These are phyloP conservation scores for Oscheius onirici DNA, from an alignment of 2,888 invertebrate species.

Conservation along the genomic window DNA sequence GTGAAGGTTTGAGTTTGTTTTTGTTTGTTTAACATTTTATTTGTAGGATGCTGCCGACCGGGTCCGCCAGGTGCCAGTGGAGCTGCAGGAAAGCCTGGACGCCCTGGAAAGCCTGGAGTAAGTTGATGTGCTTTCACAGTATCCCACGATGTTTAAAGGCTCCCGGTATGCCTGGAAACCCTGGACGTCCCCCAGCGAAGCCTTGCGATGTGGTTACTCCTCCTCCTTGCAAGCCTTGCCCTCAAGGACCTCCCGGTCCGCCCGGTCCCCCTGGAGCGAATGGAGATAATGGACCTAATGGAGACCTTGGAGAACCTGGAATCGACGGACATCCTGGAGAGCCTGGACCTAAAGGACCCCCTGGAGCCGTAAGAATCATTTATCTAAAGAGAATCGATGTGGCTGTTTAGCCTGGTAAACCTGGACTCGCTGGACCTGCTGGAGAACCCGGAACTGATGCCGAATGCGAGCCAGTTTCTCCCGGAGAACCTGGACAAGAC, in stretches of 20 bases:
- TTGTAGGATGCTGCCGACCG: slow-evolving; percentile 53
- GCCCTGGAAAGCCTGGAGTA: slow-evolving; percentile 48
- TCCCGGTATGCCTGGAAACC: slow-evolving; percentile 56
- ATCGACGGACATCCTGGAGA: slow-evolving; percentile 51
- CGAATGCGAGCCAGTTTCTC: slow-evolving; percentile 48
- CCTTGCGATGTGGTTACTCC: slow-evolving; percentile 63
- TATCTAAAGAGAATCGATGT: slow-evolving; percentile 51
- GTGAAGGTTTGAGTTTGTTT: too few relatives aligned
- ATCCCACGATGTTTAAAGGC: slow-evolving; percentile 33
- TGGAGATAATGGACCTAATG: slow-evolving; percentile 51
- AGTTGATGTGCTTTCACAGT: not conserved
- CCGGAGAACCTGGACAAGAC: slow-evolving; percentile 48
- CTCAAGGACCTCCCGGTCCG: slow-evolving; percentile 41
- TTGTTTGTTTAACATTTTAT: too few relatives aligned
- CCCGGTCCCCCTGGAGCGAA: slow-evolving; percentile 45
- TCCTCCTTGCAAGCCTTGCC: slow-evolving; percentile 54
- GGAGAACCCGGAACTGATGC: slow-evolving; percentile 58
- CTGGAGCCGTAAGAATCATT: slow-evolving; percentile 53
- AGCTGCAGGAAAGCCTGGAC: slow-evolving; percentile 58
- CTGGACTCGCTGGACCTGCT: slow-evolving; percentile 49
- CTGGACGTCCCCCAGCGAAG: slow-evolving; percentile 59
- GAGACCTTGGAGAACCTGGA: slow-evolving; percentile 58
- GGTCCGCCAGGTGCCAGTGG: slow-evolving; percentile 57
- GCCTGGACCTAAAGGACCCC: slow-evolving; percentile 58
- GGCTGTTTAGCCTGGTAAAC: slow-evolving; percentile 43